These are phyloP conservation scores for Morpho deidamia DNA, from an alignment of 2,888 invertebrate genomes.

Conservation along the genomic window DNA sequence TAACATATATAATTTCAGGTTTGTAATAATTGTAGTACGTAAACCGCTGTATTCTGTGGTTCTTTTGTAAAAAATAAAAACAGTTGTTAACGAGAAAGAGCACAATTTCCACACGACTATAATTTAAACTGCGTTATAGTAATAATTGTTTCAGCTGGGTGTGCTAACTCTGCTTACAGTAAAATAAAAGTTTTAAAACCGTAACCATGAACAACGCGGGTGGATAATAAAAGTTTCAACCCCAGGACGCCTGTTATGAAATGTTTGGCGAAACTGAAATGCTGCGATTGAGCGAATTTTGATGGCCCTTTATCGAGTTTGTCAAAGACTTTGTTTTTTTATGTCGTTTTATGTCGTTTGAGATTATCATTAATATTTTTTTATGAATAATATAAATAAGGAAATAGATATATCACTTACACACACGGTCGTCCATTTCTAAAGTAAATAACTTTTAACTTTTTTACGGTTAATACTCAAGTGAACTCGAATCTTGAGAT, in stretches of 20 bases:
- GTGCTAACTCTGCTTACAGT: conserved; percentile 35
- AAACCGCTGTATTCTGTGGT: no score
- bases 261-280: conserved; percentile 21
- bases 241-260: conserved; percentile 26
- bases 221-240: conserved; percentile 51
- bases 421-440: no score
- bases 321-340: neutral
- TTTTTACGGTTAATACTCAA: no score
- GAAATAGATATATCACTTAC: no score
- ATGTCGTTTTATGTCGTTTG: neutral
- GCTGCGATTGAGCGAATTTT: conserved; percentile 20
- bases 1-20: no score
- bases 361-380: neutral
- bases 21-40: no score
- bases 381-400: no score
- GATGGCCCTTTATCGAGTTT: conserved; percentile 11
- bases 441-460: no score
- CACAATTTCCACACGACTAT: neutral
- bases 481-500: no score
- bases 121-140: conserved; percentile 7
- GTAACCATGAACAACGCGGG: conserved; percentile 32
- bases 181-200: conserved; percentile 49
- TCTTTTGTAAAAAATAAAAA: neutral
- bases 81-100: neutral
- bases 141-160: conserved; percentile 18